Evolutionary conservation across 1,140 invertebrate genomes (phyloP).

Genomic region (Drosophila azteca): DNA sequence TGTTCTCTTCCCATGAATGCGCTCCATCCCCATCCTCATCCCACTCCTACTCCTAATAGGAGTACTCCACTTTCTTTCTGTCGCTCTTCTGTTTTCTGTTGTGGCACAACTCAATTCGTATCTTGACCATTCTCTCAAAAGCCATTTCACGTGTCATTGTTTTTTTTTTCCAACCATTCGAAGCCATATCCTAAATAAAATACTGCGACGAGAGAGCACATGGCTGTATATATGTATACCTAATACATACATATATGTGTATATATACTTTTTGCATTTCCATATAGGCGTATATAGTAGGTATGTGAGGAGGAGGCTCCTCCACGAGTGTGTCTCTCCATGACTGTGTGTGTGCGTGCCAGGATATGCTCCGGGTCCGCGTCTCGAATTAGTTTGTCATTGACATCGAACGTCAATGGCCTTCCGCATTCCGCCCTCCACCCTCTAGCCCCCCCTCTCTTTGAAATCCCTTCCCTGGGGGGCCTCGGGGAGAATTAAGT

Average conservation of each 20-base stretch:
- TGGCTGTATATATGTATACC: slow-evolving; percentile 18
- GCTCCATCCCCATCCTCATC: too few relatives aligned
- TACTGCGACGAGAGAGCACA: slow-evolving; percentile 74
- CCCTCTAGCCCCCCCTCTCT: too few relatives aligned
- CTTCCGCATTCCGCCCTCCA: too few relatives aligned
- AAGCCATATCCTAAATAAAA: slow-evolving; percentile 81
- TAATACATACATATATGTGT: neutral
- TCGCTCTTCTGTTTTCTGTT: slow-evolving; percentile 45
- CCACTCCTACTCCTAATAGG: neutral
- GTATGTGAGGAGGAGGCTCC: too few relatives aligned
- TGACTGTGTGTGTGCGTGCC: slow-evolving; percentile 1
- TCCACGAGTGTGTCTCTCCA: too few relatives aligned
- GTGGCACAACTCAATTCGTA: slow-evolving; percentile 60
- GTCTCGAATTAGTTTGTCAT: slow-evolving; percentile 35
- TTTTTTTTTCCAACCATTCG: slow-evolving; percentile 78
- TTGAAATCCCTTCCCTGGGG: neutral
- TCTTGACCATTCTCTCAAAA: slow-evolving; percentile 76
- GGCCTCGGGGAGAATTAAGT: slow-evolving; percentile 28
- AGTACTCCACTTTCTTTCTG: slow-evolving; percentile 12
- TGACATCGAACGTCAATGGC: slow-evolving; percentile 12
- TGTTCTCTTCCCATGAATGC: too few relatives aligned
- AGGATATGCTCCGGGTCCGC: neutral
- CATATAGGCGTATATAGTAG: slow-evolving; percentile 57
- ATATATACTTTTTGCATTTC: slow-evolving; percentile 21
- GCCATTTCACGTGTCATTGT: slow-evolving; percentile 82